phyloP scores from a whole-genome alignment of 2,797 vertebrate species.

The Spinibarbus caldwelli region DNA sequence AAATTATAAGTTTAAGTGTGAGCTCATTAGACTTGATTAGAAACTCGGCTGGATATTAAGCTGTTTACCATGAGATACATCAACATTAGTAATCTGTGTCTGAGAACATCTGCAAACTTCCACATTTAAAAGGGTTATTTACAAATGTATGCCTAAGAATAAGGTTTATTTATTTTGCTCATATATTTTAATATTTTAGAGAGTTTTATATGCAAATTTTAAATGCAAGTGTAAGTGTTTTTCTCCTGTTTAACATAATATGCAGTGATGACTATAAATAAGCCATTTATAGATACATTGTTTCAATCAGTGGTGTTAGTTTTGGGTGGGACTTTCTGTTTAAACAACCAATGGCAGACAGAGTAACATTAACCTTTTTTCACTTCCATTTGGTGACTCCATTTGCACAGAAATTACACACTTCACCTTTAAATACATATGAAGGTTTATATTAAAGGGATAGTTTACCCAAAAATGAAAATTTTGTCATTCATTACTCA shows the following conservation, averaged over 20 bases:
- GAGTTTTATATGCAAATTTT: not conserved
- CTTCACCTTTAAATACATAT: not conserved
- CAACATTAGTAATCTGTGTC: slow-evolving; percentile 31
- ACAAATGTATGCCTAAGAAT: not conserved
- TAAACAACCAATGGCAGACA: not conserved
- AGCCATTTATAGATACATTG: not conserved
- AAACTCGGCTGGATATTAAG: slow-evolving; percentile 61
- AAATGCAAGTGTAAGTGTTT: no score
- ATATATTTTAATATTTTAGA: not conserved
- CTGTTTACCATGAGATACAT: slow-evolving; percentile 42
- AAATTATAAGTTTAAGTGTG: slow-evolving; percentile 60
- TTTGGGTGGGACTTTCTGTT: not conserved
- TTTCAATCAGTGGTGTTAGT: not conserved
- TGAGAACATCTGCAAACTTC: slow-evolving; percentile 1
- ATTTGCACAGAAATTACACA: not conserved
- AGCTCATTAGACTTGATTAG: slow-evolving; percentile 66
- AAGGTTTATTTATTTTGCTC: not conserved
- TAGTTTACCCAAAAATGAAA: no score
- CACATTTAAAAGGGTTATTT: not conserved
- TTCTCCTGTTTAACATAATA: no score
- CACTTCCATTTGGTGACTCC: not conserved
- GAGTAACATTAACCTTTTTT: not conserved
- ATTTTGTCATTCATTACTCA: no score
- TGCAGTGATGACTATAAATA: not conserved
- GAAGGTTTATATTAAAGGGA: not conserved